Evolutionary conservation across 1,140 invertebrate genomes (phyloP).

Genomic region (Elysia chlorotica): DNA sequence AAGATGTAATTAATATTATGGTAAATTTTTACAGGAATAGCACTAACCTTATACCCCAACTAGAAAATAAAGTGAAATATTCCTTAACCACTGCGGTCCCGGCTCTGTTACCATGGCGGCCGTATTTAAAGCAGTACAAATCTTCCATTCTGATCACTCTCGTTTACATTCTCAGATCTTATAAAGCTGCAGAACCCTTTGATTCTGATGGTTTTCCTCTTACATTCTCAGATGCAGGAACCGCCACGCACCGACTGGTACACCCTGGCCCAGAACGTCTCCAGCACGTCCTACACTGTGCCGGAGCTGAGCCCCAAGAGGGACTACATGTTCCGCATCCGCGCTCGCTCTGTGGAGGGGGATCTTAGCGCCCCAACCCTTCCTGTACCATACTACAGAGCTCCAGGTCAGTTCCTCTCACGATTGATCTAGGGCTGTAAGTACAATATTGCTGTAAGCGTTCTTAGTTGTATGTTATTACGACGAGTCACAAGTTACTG

Average conservation of each 20-base stretch:
- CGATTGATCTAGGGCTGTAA: too few relatives aligned
- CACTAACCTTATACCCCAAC: too few relatives aligned
- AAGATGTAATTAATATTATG: too few relatives aligned
- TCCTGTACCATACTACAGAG: constrained; percentile 45
- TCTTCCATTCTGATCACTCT: background rate
- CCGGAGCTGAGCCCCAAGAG: constrained; percentile 44
- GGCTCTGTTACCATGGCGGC: background rate
- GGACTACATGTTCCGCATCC: constrained; percentile 52
- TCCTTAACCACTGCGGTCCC: too few relatives aligned
- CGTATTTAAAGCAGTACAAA: background rate
- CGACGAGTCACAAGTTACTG: too few relatives aligned
- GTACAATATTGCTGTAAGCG: too few relatives aligned
- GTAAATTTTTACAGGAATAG: too few relatives aligned
- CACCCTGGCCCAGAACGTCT: constrained; percentile 44
- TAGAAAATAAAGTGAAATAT: background rate
- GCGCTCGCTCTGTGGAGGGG: constrained; percentile 83
- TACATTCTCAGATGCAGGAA: constrained; percentile 37
- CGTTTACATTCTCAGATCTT: too few relatives aligned
- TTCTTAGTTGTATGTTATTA: too few relatives aligned
- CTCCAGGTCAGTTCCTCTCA: constrained; percentile 3
- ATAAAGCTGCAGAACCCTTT: too few relatives aligned
- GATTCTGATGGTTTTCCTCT: too few relatives aligned
- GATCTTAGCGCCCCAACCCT: constrained; percentile 56
- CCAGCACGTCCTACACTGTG: constrained; percentile 36
- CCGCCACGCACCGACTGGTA: constrained; percentile 48